Base-by-base conservation (phyloP, 1,140 invertebrate species). In the Zaprionus kolodkinae region DNA sequence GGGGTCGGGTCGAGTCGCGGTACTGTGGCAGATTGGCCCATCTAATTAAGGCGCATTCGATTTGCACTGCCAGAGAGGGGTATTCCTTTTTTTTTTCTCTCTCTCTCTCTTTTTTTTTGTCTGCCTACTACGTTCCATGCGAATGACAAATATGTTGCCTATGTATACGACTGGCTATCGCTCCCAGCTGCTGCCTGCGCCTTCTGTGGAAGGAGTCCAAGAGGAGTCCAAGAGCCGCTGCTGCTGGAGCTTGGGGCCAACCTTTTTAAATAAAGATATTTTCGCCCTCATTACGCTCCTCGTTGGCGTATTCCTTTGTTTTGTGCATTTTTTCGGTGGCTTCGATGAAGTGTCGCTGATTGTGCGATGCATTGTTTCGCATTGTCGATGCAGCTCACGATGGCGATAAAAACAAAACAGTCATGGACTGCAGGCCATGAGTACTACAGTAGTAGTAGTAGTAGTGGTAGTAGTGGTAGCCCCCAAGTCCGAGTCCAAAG, bases 311-410 rank as follows among this genome's bases (percentile, higher is more conserved):
- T 88, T 85, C 84, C 89, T 88, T 88, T 87, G 84, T 89, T 88
- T 89, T 77, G 59, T 71, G 81, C 50, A 68, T 62, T 63, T 63
- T 67, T 52, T 57, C 38, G 71, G 63, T 79, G 72, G 81, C 69
- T 30, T 30, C 83, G 88, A 91, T 91, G 88, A 91, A 91, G 88
- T 91, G 88, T 91, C 78, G 88, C 88, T 91, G 88, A 91, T 91
- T 91, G 84, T 78, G 88, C 88, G 80, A 83, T 91, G 85, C 87
- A 89, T 89, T 89, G 85, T 89, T 89, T 90, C 76, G 81, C 65
- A 71, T 71, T 63, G 64, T 78, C 80, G 72, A 78, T 70, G 79
- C 40, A 45, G 40, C 70, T 78, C 69, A 83, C 66, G 81, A 79
- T 67, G 78, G 38, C 81, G 84, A 89, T 89, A 88, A 89, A 75